A percentile compares a stretch with the other conserved stretches of the same genome.
These are phyloP conservation scores for Carcinoscorpius rotundicauda DNA, from an alignment of 1,140 invertebrate species.

Conservation along the genomic window DNA sequence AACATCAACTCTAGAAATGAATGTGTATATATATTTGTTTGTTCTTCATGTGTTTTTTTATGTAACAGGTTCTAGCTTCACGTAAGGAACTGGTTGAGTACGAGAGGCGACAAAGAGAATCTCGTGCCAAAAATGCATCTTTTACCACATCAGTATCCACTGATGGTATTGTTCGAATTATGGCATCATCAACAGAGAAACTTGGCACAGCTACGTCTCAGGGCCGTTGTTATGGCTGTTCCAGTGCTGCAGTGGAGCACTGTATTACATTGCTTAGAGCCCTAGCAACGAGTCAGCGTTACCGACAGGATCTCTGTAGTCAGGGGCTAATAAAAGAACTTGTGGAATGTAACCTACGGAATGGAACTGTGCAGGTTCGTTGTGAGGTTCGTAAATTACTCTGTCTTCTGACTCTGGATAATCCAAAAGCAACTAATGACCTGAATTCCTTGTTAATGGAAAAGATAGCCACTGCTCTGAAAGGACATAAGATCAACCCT, in stretches of 20 bases:
- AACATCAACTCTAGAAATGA: no score
- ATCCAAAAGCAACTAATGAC: conserved; percentile 70
- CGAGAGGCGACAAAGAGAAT: conserved; percentile 63
- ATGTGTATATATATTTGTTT: no score
- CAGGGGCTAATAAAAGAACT: conserved; percentile 81
- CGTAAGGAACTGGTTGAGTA: conserved; percentile 83
- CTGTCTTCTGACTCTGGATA: conserved; percentile 81
- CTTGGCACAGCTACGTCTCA: conserved; percentile 10
- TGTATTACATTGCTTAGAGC: conserved; percentile 83
- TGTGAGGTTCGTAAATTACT: conserved; percentile 75
- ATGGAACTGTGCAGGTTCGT: conserved; percentile 47
- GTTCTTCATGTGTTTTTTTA: neutral
- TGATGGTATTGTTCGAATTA: conserved; percentile 7
- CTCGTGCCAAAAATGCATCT: conserved; percentile 13
- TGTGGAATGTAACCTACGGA: conserved; percentile 70
- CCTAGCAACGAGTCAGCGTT: conserved; percentile 67
- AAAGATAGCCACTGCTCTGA: conserved; percentile 47
- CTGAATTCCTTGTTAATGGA: conserved; percentile 68
- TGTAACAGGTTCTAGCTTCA: conserved; percentile 57
- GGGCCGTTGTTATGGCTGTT: conserved; percentile 40
- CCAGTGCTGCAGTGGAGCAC: conserved; percentile 65
- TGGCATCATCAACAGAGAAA: conserved; percentile 1
- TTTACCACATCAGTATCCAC: neutral
- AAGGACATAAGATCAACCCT: conserved; percentile 38
- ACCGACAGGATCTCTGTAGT: conserved; percentile 63